phyloP scores from a whole-genome alignment of 2,888 invertebrate species.

The Deilephila elpenor region DNA sequence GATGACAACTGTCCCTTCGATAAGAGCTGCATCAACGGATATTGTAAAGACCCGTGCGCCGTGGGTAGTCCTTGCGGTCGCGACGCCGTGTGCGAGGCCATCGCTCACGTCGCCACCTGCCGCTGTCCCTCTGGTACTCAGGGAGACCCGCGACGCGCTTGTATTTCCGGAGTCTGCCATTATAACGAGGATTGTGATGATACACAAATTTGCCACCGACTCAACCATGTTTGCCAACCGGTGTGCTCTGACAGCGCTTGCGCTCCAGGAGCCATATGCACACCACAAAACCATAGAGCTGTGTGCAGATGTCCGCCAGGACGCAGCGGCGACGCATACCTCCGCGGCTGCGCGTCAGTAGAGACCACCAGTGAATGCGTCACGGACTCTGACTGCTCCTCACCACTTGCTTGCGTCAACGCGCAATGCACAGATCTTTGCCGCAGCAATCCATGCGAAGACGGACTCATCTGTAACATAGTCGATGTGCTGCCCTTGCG shows the following conservation, averaged over 20 bases:
- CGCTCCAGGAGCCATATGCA: slow-evolving; percentile 90
- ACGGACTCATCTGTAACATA: slow-evolving; percentile 91
- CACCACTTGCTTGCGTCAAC: slow-evolving; percentile 91
- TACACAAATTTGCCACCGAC: slow-evolving; percentile 92
- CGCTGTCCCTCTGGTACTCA: slow-evolving; percentile 93
- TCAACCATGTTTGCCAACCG: slow-evolving; percentile 92
- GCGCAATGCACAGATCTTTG: slow-evolving; percentile 92
- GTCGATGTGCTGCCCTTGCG: slow-evolving; percentile 91
- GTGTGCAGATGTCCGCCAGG: slow-evolving; percentile 91
- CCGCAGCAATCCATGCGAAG: slow-evolving; percentile 88
- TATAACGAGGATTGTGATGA: slow-evolving; percentile 95
- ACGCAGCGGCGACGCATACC: slow-evolving; percentile 91
- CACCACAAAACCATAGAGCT: slow-evolving; percentile 90
- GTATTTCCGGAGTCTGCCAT: slow-evolving; percentile 92
- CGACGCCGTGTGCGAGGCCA: slow-evolving; percentile 90
- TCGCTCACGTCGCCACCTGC: slow-evolving; percentile 92
- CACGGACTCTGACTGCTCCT: slow-evolving; percentile 90
- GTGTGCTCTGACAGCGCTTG: slow-evolving; percentile 94
- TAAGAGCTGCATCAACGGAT: slow-evolving; percentile 90
- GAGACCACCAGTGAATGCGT: slow-evolving; percentile 86
- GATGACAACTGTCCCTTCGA: slow-evolving; percentile 94
- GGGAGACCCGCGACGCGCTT: slow-evolving; percentile 92
- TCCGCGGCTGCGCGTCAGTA: slow-evolving; percentile 75
- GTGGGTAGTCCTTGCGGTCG: slow-evolving; percentile 90
- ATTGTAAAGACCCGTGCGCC: slow-evolving; percentile 92